phyloP scores from a whole-genome alignment of 2,113 vertebrate genomes.

The Dasypus novemcinctus region DNA sequence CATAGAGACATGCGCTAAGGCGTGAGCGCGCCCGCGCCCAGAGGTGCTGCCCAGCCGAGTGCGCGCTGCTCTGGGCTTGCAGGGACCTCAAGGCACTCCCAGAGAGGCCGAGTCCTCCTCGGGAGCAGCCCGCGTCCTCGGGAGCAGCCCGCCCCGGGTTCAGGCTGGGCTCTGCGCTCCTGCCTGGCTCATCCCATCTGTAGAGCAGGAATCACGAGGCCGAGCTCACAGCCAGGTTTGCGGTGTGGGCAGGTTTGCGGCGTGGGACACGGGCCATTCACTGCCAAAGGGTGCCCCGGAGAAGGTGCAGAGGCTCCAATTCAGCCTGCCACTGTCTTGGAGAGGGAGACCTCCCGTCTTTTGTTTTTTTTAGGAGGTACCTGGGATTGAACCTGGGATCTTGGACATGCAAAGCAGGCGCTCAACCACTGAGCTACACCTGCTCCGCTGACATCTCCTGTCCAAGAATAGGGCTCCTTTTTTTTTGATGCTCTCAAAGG shows the following conservation, averaged over 20 bases:
- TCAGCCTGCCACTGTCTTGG: background rate
- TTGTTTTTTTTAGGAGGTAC: too few species aligned
- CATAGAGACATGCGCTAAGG: background rate
- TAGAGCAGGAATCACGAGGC: background rate
- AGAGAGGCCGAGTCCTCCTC: background rate
- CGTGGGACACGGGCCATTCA: fast-evolving
- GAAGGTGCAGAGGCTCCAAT: background rate
- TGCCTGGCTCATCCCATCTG: background rate
- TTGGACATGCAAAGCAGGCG: too few species aligned
- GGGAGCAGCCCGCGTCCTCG: background rate
- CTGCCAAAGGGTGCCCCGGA: background rate
- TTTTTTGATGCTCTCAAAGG: background rate
- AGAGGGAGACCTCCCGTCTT: background rate
- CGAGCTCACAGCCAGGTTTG: background rate
- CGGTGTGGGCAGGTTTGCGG: too few species aligned
- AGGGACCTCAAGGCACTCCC: background rate
- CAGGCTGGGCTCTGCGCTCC: background rate
- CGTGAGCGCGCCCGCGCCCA: background rate
- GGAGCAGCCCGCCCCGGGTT: background rate
- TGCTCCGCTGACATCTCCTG: background rate
- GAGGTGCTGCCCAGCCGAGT: background rate
- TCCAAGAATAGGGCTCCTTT: background rate
- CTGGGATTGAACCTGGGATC: too few species aligned
- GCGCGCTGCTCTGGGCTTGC: background rate
- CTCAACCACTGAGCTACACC: too few species aligned